A percentile compares a stretch with the other conserved stretches of the same genome.
Conservation (phyloP, 2,113 vertebrate species). For the Neolamprologus modestus region DNA sequence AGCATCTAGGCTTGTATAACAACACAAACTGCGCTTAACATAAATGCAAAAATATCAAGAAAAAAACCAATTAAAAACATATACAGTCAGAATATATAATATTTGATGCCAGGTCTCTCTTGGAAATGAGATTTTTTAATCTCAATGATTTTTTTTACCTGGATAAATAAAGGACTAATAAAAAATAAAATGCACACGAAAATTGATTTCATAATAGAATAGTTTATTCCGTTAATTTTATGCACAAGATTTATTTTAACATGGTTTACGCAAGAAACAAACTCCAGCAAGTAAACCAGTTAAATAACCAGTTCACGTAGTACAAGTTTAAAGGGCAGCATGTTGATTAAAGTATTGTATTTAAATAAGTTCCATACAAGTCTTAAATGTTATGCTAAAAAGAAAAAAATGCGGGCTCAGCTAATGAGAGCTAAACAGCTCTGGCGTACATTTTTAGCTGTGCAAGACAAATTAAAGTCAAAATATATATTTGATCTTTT, state of each 20-base stretch:
- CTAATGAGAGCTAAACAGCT: not conserved
- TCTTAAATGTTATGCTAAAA: not conserved
- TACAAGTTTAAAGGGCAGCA: not conserved
- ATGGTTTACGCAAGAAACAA: rapidly evolving
- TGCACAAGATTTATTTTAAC: not conserved
- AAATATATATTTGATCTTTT: rapidly evolving
- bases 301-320: not conserved
- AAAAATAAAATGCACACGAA: not conserved
- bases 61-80: rapidly evolving
- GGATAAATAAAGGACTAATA: not conserved
- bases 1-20: rapidly evolving
- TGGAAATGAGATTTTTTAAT: not conserved
- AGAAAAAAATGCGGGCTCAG: rapidly evolving
- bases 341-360: not conserved
- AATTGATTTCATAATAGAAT: not conserved
- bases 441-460: not conserved
- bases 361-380: not conserved
- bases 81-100: not conserved
- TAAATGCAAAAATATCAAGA: rapidly evolving
- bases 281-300: not conserved
- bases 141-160: not conserved
- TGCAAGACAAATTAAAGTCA: not conserved
- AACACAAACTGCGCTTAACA: rapidly evolving
- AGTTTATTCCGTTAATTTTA: not conserved
- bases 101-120: rapidly evolving